Evolutionary conservation across 2,797 vertebrate genomes (phyloP).

Genomic region (Sebastes variabilis): DNA sequence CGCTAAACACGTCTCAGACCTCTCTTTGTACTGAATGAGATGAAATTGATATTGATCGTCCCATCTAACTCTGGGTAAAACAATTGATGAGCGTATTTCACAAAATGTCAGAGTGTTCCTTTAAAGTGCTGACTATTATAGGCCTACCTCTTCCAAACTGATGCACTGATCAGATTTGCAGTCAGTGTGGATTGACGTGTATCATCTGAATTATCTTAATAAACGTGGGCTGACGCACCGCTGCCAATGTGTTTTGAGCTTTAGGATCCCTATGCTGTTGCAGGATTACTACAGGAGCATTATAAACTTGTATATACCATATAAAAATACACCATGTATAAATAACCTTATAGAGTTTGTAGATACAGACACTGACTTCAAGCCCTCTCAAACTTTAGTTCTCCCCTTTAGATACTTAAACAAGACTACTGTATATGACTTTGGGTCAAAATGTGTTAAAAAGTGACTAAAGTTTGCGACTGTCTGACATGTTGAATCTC

Average conservation of each 20-base stretch:
- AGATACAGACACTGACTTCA: background rate
- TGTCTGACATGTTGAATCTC: too few species aligned
- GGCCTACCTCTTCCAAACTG: background rate
- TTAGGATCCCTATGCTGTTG: background rate
- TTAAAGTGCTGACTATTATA: constrained; percentile 10
- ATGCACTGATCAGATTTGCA: constrained; percentile 6
- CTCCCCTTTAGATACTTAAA: background rate
- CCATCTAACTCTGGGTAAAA: constrained; percentile 10
- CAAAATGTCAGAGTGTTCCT: constrained; percentile 28
- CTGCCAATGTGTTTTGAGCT: background rate
- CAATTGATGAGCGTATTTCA: constrained; percentile 18
- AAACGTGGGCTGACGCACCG: background rate
- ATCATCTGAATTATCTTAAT: background rate
- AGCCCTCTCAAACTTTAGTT: background rate
- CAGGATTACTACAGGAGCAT: background rate
- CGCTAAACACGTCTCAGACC: constrained; percentile 8
- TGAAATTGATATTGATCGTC: constrained; percentile 48
- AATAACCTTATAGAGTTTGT: background rate
- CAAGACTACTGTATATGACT: background rate
- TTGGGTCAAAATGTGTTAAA: background rate
- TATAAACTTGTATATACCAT: background rate
- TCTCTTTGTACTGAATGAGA: constrained; percentile 34
- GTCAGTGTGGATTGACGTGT: background rate
- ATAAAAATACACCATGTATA: background rate
- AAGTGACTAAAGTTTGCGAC: too few species aligned